These are phyloP conservation scores for Canis aureus DNA, from an alignment of 2,113 vertebrate species.

Conservation along the genomic window DNA sequence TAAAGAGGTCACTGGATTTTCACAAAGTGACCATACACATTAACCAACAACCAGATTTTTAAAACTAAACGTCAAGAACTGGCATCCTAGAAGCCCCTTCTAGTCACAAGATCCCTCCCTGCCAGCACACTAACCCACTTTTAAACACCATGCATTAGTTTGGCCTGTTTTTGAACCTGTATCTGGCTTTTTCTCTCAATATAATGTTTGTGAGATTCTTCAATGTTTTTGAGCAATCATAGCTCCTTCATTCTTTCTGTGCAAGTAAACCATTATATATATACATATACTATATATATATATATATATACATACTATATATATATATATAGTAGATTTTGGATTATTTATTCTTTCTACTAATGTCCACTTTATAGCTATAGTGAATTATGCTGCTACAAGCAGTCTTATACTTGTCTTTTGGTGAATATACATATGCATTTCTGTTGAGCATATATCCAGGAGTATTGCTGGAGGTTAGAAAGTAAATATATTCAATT, in stretches of 20 bases:
- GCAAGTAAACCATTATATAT: not conserved
- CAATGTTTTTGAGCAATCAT: not conserved
- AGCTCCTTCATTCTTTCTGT: not conserved
- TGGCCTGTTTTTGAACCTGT: not conserved
- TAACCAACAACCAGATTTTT: not conserved
- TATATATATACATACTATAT: no score
- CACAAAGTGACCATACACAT: not conserved
- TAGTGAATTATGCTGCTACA: not conserved
- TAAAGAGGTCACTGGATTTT: slow-evolving; percentile 21
- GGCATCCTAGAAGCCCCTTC: not conserved
- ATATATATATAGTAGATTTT: not conserved
- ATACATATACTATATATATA: not conserved
- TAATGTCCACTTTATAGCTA: not conserved
- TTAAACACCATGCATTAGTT: not conserved
- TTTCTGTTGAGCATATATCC: not conserved
- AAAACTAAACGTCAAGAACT: not conserved
- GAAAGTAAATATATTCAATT: not conserved
- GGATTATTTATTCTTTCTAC: not conserved
- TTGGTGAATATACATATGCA: not conserved
- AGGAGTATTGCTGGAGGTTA: not conserved
- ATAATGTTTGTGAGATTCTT: slow-evolving; percentile 6
- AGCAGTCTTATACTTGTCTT: not conserved
- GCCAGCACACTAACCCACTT: not conserved
- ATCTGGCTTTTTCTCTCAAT: not conserved
- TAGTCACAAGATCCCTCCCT: not conserved